Evolutionary conservation across 2,888 invertebrate species (phyloP), one percentile per base, ranked within the genome.

Genomic region (Caenorhabditis imperialis): DNA sequence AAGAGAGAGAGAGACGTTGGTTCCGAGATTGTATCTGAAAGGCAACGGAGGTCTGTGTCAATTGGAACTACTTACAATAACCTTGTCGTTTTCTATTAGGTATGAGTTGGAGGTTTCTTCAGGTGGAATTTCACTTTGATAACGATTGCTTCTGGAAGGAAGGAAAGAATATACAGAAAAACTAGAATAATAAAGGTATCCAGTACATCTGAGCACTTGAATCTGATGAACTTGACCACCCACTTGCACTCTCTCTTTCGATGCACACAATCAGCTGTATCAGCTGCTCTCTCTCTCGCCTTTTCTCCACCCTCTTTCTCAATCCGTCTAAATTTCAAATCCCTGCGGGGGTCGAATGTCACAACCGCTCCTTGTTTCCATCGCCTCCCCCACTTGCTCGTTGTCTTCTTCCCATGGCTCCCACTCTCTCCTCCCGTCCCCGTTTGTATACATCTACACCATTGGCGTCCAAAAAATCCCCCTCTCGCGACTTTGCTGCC

Each of bases 401-500:
- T 38, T 48, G 54, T 35, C 37, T 18, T 22, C 20, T 38, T 48
- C 42, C 53, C 55, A 33, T 47, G 58, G 33, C 47, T 16, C 30
- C 61, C 51, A 50, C 38, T 50, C 35, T 27, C 48, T 16, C n/a
- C 54, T 54, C 23, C 50, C 47, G 12, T 35, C 23, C 30, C 48
- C 14, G 35, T 58, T 51, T 70, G 48, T 55, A 61, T 61, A 50
- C 61, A 63, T 45, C n/a, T 22, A 48, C 57, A 38, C 58, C 55
- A 61, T 18, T 50, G 55, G 55, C 61, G 47, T 55, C 61, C 51
- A 35, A 58, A 60, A 58, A 60, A 53, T 67, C 33, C 40, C 22
- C 20, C 40, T 58, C 18, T 53, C 16, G 38, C 18, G 40, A 23
- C 27, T 40, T 35, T 37, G 30, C 35, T 57, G 18, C 37, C 40